Evolutionary conservation across 1,140 invertebrate species (phyloP).

Genomic region (Ectropis grisescens): DNA sequence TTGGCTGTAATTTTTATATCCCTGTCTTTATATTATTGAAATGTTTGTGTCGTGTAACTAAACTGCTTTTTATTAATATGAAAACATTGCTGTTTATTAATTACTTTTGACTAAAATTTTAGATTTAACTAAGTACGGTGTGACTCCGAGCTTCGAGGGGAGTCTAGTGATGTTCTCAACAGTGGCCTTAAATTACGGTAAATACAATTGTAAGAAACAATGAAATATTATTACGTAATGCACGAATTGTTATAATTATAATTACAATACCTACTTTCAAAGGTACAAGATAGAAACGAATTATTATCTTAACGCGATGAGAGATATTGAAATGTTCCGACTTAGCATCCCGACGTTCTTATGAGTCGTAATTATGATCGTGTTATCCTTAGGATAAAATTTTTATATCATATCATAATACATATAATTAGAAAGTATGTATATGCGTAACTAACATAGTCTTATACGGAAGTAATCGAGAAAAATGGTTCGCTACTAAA

Average conservation of each 20-base stretch:
- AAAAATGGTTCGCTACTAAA: conserved; percentile 57
- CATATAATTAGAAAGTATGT: conserved; percentile 68
- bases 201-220: conserved; percentile 68
- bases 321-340: conserved; percentile 65
- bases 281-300: conserved; percentile 67
- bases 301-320: conserved; percentile 67
- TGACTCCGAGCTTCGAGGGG: conserved; percentile 39
- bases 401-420: conserved; percentile 67
- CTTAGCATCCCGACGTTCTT: conserved; percentile 55
- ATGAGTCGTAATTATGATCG: conserved; percentile 63
- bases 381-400: conserved; percentile 70
- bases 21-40: conserved; percentile 63
- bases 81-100: conserved; percentile 42
- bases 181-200: conserved; percentile 65
- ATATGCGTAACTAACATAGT: conserved; percentile 65
- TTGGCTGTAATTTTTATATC: conserved; percentile 59
- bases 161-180: conserved; percentile 49
- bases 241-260: conserved; percentile 68
- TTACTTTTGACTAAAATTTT: conserved; percentile 60
- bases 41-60: conserved; percentile 46
- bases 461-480: conserved; percentile 65
- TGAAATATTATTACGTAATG: conserved; percentile 69
- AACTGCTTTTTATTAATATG: conserved; percentile 47
- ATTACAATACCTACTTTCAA: conserved; percentile 69
- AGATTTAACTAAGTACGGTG: conserved; percentile 63